These are phyloP conservation scores for Percopsis omiscomaycus DNA, from an alignment of 2,797 vertebrate species.

Conservation along the genomic window DNA sequence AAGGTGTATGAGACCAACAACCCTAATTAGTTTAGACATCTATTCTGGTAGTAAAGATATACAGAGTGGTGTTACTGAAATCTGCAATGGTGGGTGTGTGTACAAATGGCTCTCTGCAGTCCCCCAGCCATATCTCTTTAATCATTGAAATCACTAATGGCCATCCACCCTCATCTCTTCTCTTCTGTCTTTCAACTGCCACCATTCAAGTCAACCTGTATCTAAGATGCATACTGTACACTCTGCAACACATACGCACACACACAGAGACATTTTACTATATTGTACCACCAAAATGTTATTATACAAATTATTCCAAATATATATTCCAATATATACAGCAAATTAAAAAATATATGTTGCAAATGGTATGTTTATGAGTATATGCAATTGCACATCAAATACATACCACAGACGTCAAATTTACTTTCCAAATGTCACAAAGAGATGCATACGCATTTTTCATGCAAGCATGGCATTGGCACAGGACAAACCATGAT, in stretches of 20 bases:
- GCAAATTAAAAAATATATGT: no score
- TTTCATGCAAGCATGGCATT: slow-evolving; percentile 6
- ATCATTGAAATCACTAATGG: slow-evolving; percentile 59
- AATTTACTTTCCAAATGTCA: no score
- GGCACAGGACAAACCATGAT: slow-evolving; percentile 20
- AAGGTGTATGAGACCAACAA: neutral
- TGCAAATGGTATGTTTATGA: no score
- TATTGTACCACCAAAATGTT: no score
- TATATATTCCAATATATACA: no score
- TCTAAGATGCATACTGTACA: slow-evolving; percentile 1
- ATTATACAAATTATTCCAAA: no score
- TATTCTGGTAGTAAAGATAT: neutral
- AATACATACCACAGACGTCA: no score
- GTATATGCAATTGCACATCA: no score
- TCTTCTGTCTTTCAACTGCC: slow-evolving; percentile 33
- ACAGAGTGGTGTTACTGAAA: neutral
- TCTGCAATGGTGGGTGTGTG: slow-evolving; percentile 1
- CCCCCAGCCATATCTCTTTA: slow-evolving; percentile 33
- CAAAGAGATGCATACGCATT: slow-evolving; percentile 4
- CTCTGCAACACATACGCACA: slow-evolving; percentile 2
- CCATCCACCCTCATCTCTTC: slow-evolving; percentile 40
- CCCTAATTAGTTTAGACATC: no score
- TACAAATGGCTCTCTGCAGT: slow-evolving; percentile 12
- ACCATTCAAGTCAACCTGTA: slow-evolving; percentile 3
- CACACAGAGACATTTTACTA: neutral